These are phyloP conservation scores for Bujurquina vittata DNA, from an alignment of 2,113 vertebrate species.

Conservation along the genomic window DNA sequence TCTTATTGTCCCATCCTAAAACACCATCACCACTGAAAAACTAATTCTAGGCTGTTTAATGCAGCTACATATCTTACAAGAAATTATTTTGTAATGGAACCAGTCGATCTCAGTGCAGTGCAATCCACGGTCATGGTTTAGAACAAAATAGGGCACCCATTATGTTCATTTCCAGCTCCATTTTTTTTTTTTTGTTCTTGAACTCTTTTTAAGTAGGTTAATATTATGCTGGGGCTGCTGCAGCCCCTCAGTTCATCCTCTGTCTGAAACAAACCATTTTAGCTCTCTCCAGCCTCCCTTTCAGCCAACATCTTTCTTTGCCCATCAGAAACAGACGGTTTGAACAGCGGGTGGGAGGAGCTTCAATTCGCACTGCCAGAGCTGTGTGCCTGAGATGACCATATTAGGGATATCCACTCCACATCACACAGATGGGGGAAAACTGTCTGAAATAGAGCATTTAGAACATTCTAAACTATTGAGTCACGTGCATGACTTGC, in stretches of 20 bases:
- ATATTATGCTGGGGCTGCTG: background rate
- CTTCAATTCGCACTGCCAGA: background rate
- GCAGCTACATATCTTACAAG: background rate
- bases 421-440: background rate
- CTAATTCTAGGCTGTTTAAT: background rate
- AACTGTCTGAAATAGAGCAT: background rate
- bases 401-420: background rate
- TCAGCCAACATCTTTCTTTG: background rate
- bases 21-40: background rate
- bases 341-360: background rate
- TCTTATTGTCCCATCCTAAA: background rate
- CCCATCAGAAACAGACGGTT: slow-evolving; percentile 9
- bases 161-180: background rate
- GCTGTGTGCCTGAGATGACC: background rate
- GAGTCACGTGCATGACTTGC: background rate
- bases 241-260: background rate
- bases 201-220: slow-evolving; percentile 15
- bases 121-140: background rate
- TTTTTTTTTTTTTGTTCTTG: background rate
- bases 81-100: background rate
- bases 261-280: background rate
- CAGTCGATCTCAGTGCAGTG: background rate
- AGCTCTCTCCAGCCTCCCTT: slow-evolving; percentile 2
- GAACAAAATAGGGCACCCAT: background rate
- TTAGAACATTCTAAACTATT: no score